phyloP scores from a whole-genome alignment of 2,797 vertebrate genomes.

The Chloroceryle amazona region DNA sequence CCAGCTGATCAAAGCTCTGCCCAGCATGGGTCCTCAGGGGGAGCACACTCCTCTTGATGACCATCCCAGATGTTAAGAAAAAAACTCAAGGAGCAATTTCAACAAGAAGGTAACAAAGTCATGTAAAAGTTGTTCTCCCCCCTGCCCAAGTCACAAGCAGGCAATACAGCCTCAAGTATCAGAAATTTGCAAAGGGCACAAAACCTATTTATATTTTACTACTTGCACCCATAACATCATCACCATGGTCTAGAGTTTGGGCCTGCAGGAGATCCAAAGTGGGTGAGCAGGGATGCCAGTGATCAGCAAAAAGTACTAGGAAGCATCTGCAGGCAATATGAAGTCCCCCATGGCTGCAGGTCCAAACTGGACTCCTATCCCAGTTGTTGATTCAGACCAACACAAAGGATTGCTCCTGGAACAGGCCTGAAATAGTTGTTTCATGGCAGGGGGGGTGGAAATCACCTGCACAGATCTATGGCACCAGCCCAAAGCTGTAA shows the following conservation, averaged over 20 bases:
- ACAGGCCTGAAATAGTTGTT: not conserved
- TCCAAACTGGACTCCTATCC: not conserved
- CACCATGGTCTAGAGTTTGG: not conserved
- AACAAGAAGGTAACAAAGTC: not conserved
- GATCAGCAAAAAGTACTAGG: not conserved
- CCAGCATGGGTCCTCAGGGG: not conserved
- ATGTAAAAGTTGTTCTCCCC: not conserved
- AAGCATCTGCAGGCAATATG: not conserved
- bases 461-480: not conserved
- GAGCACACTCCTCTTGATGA: not conserved
- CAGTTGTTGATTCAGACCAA: not conserved
- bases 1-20: not conserved
- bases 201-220: not conserved
- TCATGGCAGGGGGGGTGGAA: not conserved
- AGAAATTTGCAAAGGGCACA: not conserved
- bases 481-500: not conserved
- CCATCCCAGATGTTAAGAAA: not conserved
- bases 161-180: not conserved
- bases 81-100: not conserved
- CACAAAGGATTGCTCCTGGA: not conserved
- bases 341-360: not conserved
- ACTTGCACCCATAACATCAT: not conserved
- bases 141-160: accelerated
- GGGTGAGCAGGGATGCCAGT: accelerated
- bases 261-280: not conserved